Conservation (phyloP, 2,797 vertebrate species). For the Artibeus lituratus region DNA sequence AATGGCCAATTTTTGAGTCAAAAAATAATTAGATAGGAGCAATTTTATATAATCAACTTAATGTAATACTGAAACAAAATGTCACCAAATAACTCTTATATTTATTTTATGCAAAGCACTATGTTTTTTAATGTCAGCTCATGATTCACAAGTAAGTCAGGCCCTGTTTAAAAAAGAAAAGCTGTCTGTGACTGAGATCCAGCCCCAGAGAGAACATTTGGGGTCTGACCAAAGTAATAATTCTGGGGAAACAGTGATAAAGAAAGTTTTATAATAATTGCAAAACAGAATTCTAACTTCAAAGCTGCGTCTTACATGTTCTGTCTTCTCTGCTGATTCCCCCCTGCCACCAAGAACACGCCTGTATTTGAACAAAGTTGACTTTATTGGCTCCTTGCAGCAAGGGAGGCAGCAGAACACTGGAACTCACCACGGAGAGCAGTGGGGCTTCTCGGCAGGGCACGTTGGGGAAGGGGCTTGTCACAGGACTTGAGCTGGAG, state of each 20-base stretch:
- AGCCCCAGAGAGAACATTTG: not conserved
- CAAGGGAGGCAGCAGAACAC: not conserved
- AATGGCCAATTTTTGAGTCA: not conserved
- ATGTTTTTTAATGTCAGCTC: not conserved
- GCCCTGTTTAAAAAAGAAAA: not conserved
- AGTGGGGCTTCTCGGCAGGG: not conserved
- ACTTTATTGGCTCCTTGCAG: not conserved
- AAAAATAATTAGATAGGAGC: not conserved
- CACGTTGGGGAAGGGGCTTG: too few relatives aligned
- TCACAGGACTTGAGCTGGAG: not conserved
- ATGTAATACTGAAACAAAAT: not conserved
- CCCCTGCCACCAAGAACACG: not conserved
- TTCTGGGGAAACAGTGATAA: not conserved
- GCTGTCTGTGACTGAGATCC: not conserved
- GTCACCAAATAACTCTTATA: not conserved
- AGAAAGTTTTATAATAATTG: not conserved
- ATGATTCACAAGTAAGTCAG: not conserved
- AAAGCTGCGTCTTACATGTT: not conserved
- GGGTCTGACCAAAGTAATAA: not conserved
- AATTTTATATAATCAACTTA: not conserved
- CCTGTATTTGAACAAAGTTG: not conserved
- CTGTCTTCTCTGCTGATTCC: not conserved
- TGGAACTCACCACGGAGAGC: fast-evolving
- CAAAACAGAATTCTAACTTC: not conserved
- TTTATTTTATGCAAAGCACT: not conserved